phyloP scores from a whole-genome alignment of 2,888 invertebrate genomes.

The Hyppa rectilinea region DNA sequence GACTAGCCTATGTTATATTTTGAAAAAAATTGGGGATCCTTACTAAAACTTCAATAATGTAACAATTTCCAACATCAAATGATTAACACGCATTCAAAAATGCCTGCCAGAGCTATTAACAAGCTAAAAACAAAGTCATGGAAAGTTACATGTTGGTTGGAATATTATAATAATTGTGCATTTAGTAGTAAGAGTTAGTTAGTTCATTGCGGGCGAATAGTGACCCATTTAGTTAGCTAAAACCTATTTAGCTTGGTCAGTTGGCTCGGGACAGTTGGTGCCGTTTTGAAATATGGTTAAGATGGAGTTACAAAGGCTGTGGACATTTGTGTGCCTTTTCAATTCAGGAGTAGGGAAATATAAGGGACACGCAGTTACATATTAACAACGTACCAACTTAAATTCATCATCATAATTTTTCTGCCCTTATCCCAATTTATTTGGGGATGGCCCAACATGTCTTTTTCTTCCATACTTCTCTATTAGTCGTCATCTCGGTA shows the following conservation, averaged over 20 bases:
- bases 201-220: conserved; percentile 25
- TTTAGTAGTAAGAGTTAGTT: conserved; percentile 26
- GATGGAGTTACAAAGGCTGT: conserved; percentile 21
- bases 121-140: conserved; percentile 21
- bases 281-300: conserved; percentile 29
- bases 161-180: conserved; percentile 37
- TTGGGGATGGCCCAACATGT: no score
- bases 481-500: no score
- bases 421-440: no score
- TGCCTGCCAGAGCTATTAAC: neutral
- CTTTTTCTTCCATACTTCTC: no score
- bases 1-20: no score
- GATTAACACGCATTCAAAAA: neutral
- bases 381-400: no score
- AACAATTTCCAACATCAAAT: no score
- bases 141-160: conserved; percentile 1
- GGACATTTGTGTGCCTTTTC: neutral
- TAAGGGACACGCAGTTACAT: no score
- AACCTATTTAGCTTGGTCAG: conserved; percentile 43
- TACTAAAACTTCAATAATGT: no score
- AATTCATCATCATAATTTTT: no score
- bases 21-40: no score
- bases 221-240: conserved; percentile 54
- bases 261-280: conserved; percentile 13
- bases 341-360: neutral